Evolutionary conservation across 2,797 vertebrate genomes (phyloP).

Genomic region (Acipenser ruthenus): DNA sequence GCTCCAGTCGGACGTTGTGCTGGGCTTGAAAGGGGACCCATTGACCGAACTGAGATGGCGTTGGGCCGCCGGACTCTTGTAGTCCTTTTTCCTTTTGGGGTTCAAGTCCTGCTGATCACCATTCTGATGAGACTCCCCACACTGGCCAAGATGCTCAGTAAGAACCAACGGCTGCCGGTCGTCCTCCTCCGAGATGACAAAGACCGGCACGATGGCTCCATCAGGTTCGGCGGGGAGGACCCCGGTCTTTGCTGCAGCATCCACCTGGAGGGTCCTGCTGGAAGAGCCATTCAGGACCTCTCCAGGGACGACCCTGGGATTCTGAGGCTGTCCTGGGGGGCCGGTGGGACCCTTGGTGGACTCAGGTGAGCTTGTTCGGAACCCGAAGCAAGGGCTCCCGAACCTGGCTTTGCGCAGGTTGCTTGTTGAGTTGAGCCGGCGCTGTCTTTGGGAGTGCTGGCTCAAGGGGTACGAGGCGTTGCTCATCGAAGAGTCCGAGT

Average conservation of each 20-base stretch:
- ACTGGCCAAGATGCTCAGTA: conserved; percentile 61
- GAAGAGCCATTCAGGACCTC: too few relatives aligned
- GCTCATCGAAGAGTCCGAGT: conserved; percentile 62
- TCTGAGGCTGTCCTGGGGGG: too few relatives aligned
- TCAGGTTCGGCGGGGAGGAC: conserved; percentile 48
- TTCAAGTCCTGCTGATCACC: conserved; percentile 36
- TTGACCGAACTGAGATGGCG: conserved; percentile 14
- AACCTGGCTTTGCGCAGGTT: conserved; percentile 72
- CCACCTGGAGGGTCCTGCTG: too few relatives aligned
- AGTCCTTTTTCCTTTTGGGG: conserved; percentile 27
- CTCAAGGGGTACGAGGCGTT: conserved; percentile 72
- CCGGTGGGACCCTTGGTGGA: conserved; percentile 1
- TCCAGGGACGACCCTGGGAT: too few relatives aligned
- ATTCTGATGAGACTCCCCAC: conserved; percentile 35
- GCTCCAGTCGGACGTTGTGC: conserved; percentile 42
- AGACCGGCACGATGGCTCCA: conserved; percentile 64
- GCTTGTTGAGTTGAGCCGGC: conserved; percentile 65
- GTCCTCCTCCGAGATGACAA: conserved; percentile 81
- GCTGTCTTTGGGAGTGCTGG: conserved; percentile 59
- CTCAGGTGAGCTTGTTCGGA: conserved; percentile 55
- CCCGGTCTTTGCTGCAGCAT: background rate
- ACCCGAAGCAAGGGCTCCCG: conserved; percentile 69
- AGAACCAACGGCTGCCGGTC: conserved; percentile 78
- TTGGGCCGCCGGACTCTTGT: conserved; percentile 19
- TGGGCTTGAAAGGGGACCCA: conserved; percentile 19